Evolutionary conservation across 2,888 invertebrate genomes (phyloP), one percentile per base, ranked within the genome.

Genomic region (Zaprionus lineosus): DNA sequence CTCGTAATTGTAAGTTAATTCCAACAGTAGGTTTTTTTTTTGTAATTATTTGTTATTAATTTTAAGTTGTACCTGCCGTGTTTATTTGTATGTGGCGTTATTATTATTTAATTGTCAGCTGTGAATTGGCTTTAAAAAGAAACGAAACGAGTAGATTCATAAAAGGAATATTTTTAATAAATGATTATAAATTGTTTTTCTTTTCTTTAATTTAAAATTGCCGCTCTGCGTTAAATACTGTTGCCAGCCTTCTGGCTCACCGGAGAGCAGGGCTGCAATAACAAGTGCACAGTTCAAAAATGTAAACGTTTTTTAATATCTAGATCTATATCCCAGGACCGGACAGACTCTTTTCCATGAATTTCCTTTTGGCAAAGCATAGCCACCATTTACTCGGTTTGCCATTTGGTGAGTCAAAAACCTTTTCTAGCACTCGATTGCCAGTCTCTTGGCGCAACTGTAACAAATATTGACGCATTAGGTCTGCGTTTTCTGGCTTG

Each of bases 331-430:
- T 81, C 0, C 88, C 90, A 7, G 90, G 89, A 1, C 88, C 89
- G 4, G 89, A 86, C 8, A 99, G 91, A 12, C 97, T 97, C 89
- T 99, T 99, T 90, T 99, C 99, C 98, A 99, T 99, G 89, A 99
- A 99, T 92, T 97, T 98, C 93, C 98, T 98, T 89, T 98, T 98
- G 14, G 98, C 95, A 91, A 99, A 99, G 89, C 99, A 99, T 50
- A 98, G 91, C 99, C 99, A 99, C 99, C 99, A 99, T 91, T 99
- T 99, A 88, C 96, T 97, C 1, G 99, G 98, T 87, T 97, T 97
- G 2, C 97, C 97, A 88, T 96, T 96, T 67, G 95, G 95, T 8
- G 94, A 92, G 29, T 94, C 94, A 90, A 97, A 98, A 1, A 93
- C 98, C 91, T 95, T 96, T 57, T 98, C 98, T 89, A 96, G 94